Base-by-base conservation (phyloP, 1,140 invertebrate species). In the Rhynchophorus ferrugineus region DNA sequence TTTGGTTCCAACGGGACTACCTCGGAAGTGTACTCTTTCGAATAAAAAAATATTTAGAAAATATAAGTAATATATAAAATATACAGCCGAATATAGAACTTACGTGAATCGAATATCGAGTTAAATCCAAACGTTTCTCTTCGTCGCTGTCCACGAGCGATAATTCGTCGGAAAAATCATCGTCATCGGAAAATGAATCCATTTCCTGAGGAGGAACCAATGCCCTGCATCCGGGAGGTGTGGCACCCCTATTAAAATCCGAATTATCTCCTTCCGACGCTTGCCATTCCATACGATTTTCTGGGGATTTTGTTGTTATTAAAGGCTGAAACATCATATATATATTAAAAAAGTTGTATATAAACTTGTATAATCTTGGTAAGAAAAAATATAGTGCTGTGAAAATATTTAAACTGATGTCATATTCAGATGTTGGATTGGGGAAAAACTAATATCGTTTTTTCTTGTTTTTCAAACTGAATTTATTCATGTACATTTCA, bases 131-230 rank as follows among this genome's bases (percentile, higher is more conserved):
- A 17, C 60, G 38, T 48, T 61, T 68, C 35, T 69, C 68, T n/a
- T 70, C 68, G 38, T 70, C 68, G 48, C 68, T 70, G 20, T 70
- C 68, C 1, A 64, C 56, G 6, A 70, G 37, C 1, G 68, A 70
- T 50, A 68, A 67, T 29, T 70, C 68, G 42, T 70, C 68, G 11
- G 66, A 69, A 35, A 69, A 61, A 52, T 70, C 68, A 42, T 70
- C 68, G 36, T 71, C 69, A 16, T 71, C 69, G 1, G 68, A 70
- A 22, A 69, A 47, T 6, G 68, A 70, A 54, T 71, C 69, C 3
- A 47, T 44, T 42, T 69, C 67, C 9, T 60, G 63, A 47, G 46
- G 55, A 6, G 56, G 48, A 44, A 36, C 54, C 38, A 33, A 14
- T 35, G 21, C 24, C 46, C 19, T 33, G 17, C 43, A 16, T 49